phyloP scores from a whole-genome alignment of 2,888 invertebrate species.

The Heteromyza rotundicornis region DNA sequence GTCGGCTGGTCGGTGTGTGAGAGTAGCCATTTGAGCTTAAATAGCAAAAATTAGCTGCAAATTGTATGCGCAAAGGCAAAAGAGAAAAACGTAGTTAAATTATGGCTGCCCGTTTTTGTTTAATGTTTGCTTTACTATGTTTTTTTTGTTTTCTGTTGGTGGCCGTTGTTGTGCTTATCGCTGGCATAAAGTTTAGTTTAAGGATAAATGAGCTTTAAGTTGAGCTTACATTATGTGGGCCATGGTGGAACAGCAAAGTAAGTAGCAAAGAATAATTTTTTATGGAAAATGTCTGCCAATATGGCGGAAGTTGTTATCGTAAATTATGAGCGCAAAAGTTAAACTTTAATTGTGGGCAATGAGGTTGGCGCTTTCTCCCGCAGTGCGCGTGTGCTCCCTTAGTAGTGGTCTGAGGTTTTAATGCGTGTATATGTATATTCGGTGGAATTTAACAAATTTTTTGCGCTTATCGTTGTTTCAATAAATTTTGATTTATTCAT shows the following conservation, averaged over 20 bases:
- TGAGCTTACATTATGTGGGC: not conserved
- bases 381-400: no score
- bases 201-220: not conserved
- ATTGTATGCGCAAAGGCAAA: not conserved
- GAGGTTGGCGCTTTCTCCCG: no score
- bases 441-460: no score
- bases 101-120: not conserved
- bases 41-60: slow-evolving; percentile 2
- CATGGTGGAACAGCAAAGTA: not conserved
- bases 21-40: not conserved
- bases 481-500: no score
- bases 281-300: slow-evolving; percentile 4
- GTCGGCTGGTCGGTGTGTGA: not conserved
- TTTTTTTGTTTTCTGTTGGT: not conserved
- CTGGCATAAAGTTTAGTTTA: not conserved
- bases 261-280: no score
- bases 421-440: no score
- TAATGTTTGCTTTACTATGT: not conserved
- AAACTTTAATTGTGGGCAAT: not conserved
- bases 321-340: not conserved
- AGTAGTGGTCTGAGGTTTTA: no score
- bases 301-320: slow-evolving; percentile 1
- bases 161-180: not conserved
- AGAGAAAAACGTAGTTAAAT: not conserved
- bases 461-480: no score